Percentiles rank a stretch among this genome's conserved stretches.
Conservation (phyloP, 1,140 invertebrate genomes). For the Drosophila lowei region DNA sequence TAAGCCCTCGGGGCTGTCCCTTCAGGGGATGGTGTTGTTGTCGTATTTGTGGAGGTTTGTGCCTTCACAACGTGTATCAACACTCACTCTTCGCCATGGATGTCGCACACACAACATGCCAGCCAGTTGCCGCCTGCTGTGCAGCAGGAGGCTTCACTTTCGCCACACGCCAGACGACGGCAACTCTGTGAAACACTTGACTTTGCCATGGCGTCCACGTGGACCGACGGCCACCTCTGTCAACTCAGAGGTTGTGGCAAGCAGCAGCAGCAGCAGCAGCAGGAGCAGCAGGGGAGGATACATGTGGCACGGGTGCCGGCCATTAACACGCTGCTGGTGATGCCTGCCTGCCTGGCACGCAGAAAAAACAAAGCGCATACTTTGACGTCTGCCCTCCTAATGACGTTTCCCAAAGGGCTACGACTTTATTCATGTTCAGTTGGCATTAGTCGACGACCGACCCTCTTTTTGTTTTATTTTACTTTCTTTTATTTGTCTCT, state of each 20-base stretch:
- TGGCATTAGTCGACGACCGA: constrained; percentile 65
- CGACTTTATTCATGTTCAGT: constrained; percentile 72
- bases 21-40: too few species aligned
- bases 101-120: constrained; percentile 37
- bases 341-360: constrained; percentile 28
- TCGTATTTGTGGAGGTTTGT: too few species aligned
- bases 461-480: constrained; percentile 46
- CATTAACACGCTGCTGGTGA: constrained; percentile 64
- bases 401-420: constrained; percentile 65
- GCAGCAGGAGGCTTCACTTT: constrained; percentile 45
- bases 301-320: constrained; percentile 46
- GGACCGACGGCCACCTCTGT: constrained; percentile 23
- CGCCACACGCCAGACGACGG: constrained; percentile 27
- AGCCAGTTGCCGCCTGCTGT: constrained; percentile 36
- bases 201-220: constrained; percentile 39
- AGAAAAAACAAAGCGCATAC: constrained; percentile 68
- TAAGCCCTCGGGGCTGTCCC: too few species aligned
- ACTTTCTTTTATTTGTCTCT: constrained; percentile 47
- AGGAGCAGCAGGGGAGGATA: constrained; percentile 7
- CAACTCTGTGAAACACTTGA: constrained; percentile 47
- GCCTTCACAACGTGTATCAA: too few species aligned
- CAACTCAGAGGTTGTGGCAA: constrained; percentile 14
- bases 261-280: constrained; percentile 18
- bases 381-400: constrained; percentile 80
- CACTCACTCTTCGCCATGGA: not conserved